Conservation (phyloP, 2,888 invertebrate species). For the Lithophane socia region DNA sequence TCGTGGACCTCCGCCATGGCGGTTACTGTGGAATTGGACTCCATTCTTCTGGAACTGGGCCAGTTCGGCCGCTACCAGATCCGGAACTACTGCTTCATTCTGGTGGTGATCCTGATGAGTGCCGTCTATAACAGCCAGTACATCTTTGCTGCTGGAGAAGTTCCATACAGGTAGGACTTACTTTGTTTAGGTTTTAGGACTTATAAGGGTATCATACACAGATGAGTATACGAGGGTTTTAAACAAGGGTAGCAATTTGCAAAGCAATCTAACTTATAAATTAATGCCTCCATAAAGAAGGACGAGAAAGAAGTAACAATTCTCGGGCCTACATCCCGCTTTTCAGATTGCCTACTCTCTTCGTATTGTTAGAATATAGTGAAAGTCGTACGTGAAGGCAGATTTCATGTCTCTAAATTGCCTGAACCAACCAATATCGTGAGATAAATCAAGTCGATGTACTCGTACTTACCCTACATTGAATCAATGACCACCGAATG, state of each 20-base stretch:
- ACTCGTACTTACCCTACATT: too few species aligned
- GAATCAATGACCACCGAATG: too few species aligned
- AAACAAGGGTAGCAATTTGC: not conserved
- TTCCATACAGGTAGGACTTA: constrained; percentile 71
- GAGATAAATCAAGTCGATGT: not conserved
- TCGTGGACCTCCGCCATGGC: constrained; percentile 40
- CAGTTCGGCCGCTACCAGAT: constrained; percentile 87
- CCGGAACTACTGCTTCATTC: constrained; percentile 81
- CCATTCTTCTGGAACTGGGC: constrained; percentile 79
- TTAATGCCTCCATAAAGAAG: not conserved
- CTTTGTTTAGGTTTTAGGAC: not conserved
- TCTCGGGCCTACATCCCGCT: too few species aligned
- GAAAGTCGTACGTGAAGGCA: not conserved
- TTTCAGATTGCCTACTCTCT: not conserved
- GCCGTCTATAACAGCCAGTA: constrained; percentile 87
- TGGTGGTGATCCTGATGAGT: constrained; percentile 85
- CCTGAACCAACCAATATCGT: not conserved
- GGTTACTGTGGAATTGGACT: constrained; percentile 71
- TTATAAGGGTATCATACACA: not conserved
- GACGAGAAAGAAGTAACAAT: not conserved
- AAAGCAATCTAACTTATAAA: too few species aligned
- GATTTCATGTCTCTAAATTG: not conserved
- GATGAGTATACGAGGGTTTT: not conserved
- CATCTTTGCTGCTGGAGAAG: constrained; percentile 86
- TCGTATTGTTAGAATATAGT: not conserved